Percentiles rank a stretch among this genome's conserved stretches.
Conservation (phyloP, 2,797 vertebrate species). For the Oceanodroma leucorhoa region DNA sequence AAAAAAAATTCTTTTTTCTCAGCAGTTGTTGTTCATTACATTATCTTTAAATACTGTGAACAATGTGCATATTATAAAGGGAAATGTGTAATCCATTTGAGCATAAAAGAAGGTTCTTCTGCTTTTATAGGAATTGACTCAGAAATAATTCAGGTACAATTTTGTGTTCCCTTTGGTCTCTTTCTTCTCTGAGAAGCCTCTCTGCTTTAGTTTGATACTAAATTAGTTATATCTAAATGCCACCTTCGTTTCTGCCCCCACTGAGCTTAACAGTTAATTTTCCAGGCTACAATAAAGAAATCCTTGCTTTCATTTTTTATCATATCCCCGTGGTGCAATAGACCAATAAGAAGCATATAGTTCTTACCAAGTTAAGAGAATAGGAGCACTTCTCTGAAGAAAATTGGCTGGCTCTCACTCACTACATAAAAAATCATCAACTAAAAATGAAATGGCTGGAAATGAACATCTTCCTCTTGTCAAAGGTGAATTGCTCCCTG, state of each 20-base stretch:
- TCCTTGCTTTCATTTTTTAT: constrained; percentile 57
- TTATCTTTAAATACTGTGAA: constrained; percentile 33
- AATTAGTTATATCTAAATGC: constrained; percentile 58
- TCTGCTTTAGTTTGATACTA: constrained; percentile 39
- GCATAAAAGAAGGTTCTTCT: constrained; percentile 43
- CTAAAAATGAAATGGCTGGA: constrained; percentile 58
- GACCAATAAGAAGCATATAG: constrained; percentile 25
- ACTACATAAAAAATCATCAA: constrained; percentile 33
- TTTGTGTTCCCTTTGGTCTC: constrained; percentile 45
- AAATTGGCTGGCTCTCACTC: constrained; percentile 43
- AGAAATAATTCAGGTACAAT: constrained; percentile 51
- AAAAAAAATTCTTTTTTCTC: constrained; percentile 3
- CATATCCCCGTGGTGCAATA: constrained; percentile 32
- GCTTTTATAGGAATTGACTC: constrained; percentile 36
- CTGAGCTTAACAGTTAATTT: constrained; percentile 55
- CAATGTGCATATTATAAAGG: background rate
- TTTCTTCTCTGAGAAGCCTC: constrained; percentile 35
- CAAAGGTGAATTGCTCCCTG: background rate
- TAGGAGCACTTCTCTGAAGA: constrained; percentile 35
- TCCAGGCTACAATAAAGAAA: constrained; percentile 36
- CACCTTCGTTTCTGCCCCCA: constrained; percentile 24
- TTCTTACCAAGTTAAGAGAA: constrained; percentile 35
- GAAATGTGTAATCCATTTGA: constrained; percentile 23
- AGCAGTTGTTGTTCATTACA: constrained; percentile 20
- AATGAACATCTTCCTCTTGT: constrained; percentile 22